Evolutionary conservation across 1,140 invertebrate species (phyloP).

Genomic region (Ganaspis sp.): DNA sequence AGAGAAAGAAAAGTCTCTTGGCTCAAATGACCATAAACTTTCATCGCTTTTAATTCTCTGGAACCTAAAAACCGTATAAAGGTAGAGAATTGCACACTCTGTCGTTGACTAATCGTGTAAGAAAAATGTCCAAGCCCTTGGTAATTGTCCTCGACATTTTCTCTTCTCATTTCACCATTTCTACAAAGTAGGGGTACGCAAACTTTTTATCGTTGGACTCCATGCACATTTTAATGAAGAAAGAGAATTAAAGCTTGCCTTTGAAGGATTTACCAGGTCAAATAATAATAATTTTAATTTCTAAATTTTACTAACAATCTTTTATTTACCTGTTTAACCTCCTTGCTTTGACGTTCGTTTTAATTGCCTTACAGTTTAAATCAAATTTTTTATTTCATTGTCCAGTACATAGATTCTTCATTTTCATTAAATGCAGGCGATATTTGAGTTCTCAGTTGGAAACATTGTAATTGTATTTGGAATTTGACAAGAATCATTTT

Average conservation of each 20-base stretch:
- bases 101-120: constrained; percentile 53
- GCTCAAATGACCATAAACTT: constrained; percentile 52
- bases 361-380: constrained; percentile 26
- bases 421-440: no score
- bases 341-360: not conserved
- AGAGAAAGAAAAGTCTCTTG: constrained; percentile 19
- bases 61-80: constrained; percentile 43
- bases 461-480: no score
- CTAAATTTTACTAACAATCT: not conserved
- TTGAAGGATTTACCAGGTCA: not conserved
- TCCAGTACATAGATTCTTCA: no score
- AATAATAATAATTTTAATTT: not conserved
- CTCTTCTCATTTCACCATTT: constrained; percentile 37
- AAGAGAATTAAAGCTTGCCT: not conserved
- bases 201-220: not conserved
- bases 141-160: constrained; percentile 39
- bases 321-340: not conserved
- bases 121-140: constrained; percentile 45
- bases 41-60: constrained; percentile 61
- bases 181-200: not conserved
- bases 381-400: constrained; percentile 2
- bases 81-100: constrained; percentile 24
- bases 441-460: no score
- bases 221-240: not conserved
- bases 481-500: no score